These are phyloP conservation scores for Elaphurus davidianus DNA, from an alignment of 2,113 vertebrate genomes.

Conservation along the genomic window DNA sequence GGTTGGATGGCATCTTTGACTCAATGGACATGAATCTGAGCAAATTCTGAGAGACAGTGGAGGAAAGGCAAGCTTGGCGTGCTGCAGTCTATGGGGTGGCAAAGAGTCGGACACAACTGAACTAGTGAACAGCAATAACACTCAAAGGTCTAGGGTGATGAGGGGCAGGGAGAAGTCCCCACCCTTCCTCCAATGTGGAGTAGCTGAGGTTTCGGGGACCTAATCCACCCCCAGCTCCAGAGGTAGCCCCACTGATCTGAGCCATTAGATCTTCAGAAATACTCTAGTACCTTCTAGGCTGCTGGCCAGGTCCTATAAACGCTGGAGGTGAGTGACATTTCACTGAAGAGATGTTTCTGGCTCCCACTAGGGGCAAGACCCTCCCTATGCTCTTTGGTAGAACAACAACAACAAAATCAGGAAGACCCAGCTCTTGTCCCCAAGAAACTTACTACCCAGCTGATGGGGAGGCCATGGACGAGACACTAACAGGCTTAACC, in stretches of 20 bases:
- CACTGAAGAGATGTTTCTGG: background rate
- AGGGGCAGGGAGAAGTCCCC: too few relatives aligned
- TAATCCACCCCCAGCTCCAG: background rate
- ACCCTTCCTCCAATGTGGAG: background rate
- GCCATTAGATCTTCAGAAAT: background rate
- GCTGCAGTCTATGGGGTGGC: background rate
- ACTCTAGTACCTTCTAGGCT: rapidly evolving
- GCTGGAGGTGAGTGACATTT: background rate
- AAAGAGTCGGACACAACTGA: background rate
- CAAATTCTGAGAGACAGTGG: background rate
- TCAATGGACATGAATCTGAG: background rate
- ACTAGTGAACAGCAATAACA: background rate
- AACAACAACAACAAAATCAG: background rate
- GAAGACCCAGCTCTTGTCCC: background rate
- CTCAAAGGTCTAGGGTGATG: background rate
- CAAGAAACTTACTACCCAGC: background rate
- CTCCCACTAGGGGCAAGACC: background rate
- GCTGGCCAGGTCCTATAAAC: background rate
- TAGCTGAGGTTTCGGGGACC: background rate
- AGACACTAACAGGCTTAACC: background rate
- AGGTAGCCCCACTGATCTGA: background rate
- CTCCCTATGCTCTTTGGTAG: background rate
- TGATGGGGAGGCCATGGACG: rapidly evolving
- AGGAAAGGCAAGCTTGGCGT: background rate
- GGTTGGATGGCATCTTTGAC: background rate